Evolutionary conservation across 1,140 invertebrate species (phyloP).

Genomic region (Linepithema humile): DNA sequence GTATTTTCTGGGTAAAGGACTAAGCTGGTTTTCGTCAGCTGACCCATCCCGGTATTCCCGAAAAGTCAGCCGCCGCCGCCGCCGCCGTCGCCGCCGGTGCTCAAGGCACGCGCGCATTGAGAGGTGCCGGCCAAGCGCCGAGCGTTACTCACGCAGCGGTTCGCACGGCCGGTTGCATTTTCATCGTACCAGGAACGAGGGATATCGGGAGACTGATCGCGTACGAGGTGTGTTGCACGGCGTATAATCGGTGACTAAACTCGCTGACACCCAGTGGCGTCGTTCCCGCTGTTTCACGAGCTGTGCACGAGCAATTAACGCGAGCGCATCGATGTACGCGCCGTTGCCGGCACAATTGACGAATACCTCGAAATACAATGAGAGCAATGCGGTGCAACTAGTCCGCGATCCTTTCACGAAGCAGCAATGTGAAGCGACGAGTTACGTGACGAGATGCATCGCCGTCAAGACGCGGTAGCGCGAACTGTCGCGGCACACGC

Average conservation of each 20-base stretch:
- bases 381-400: slow-evolving; percentile 3
- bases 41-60: slow-evolving; percentile 54
- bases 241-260: slow-evolving; percentile 71
- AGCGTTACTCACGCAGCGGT: slow-evolving; percentile 61
- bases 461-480: not conserved
- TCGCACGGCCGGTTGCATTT: slow-evolving; percentile 37
- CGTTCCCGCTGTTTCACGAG: slow-evolving; percentile 24
- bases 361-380: slow-evolving; percentile 40
- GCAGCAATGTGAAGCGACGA: slow-evolving; percentile 15
- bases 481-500: no score
- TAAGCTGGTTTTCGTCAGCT: slow-evolving; percentile 32
- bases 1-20: slow-evolving; percentile 58
- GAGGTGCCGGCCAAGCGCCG: not conserved
- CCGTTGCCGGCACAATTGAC: slow-evolving; percentile 19
- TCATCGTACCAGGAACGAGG: slow-evolving; percentile 66
- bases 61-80: slow-evolving; percentile 49
- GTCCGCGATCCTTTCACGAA: not conserved
- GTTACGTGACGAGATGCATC: not conserved
- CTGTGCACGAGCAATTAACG: slow-evolving; percentile 41
- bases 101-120: slow-evolving; percentile 35
- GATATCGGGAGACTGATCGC: slow-evolving; percentile 62
- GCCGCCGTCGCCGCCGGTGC: not conserved
- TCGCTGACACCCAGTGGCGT: slow-evolving; percentile 49
- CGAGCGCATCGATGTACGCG: slow-evolving; percentile 7
- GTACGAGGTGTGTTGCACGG: slow-evolving; percentile 35